Evolutionary conservation across 2,888 invertebrate genomes (phyloP), one percentile per base, ranked within the genome.

Genomic region (Cataglyphis livida): DNA sequence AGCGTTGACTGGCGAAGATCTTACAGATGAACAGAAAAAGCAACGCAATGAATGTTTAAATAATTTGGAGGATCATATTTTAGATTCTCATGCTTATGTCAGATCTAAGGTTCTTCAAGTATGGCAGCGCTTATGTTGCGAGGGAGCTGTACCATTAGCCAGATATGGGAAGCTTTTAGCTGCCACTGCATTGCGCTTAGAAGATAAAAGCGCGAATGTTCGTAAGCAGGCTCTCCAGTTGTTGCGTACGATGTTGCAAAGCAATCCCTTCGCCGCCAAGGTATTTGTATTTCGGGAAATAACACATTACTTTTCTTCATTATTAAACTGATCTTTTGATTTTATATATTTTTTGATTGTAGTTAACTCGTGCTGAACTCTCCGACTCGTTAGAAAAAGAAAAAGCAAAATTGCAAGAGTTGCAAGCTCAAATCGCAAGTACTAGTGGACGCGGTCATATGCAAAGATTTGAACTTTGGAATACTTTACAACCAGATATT

Each of bases 261-360:
- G 96, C 88, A 99, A 99, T 95, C 97, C 98, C 5, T 99, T 97
- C 94, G 97, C 97, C n/a, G 96, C 97, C 0, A 96, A 97, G 95
- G 96, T 97, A 90, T 95, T 95, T 90, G 41, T 18, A 21, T 15
- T 4, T 28, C 1, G 6, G 12, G 38, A 38, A 48, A 0, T 48
- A 64, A 32, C 3, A 4, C 15, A 21, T 15, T 9, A n/a, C 4
- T 66, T 41, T 54, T 76, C n/a, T 41, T 10, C 0, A 32, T 18
- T 3, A 28, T 18, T 38, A n/a, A 54, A 38, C 12, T 66, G 7
- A 61, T 2, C 0, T 18, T 21, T 48, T 21, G 15, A 51, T 51
- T 5, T 15, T 21, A 4, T n/a, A 3, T 15, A 9, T 61, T 71
- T 38, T 62, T 73, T 21, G 0, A 76, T 41, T 85, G 28, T 87